Conservation (phyloP, 2,113 vertebrate species). For the Illadopsis cleaveri region DNA sequence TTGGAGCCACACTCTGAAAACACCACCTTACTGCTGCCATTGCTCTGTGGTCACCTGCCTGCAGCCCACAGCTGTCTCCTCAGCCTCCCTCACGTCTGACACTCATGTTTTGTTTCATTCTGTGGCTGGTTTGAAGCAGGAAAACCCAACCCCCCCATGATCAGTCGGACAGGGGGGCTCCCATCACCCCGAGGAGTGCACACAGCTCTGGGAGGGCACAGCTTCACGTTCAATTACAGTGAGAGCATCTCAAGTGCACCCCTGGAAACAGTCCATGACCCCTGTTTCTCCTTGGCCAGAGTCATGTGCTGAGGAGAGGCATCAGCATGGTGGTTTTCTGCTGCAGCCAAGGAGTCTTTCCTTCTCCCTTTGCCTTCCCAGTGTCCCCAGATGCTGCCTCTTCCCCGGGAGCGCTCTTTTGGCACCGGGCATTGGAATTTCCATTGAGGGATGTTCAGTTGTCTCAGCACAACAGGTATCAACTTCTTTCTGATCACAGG, state of each 20-base stretch:
- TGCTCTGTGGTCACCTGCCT: background rate
- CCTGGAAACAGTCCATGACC: background rate
- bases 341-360: background rate
- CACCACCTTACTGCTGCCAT: background rate
- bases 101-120: rapidly evolving
- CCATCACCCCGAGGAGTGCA: rapidly evolving
- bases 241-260: background rate
- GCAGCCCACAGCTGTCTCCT: background rate
- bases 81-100: background rate
- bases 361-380: background rate
- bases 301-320: background rate
- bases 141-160: background rate
- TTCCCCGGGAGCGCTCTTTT: rapidly evolving
- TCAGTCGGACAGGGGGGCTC: background rate
- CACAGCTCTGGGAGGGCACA: background rate
- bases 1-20: rapidly evolving
- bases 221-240: background rate
- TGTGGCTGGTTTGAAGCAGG: background rate
- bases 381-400: background rate
- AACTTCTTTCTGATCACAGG: background rate
- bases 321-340: background rate
- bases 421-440: rapidly evolving
- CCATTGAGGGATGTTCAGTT: background rate
- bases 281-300: background rate
- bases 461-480: background rate